Evolutionary conservation across 2,797 vertebrate genomes (phyloP).

Genomic region (Psittacula echo): DNA sequence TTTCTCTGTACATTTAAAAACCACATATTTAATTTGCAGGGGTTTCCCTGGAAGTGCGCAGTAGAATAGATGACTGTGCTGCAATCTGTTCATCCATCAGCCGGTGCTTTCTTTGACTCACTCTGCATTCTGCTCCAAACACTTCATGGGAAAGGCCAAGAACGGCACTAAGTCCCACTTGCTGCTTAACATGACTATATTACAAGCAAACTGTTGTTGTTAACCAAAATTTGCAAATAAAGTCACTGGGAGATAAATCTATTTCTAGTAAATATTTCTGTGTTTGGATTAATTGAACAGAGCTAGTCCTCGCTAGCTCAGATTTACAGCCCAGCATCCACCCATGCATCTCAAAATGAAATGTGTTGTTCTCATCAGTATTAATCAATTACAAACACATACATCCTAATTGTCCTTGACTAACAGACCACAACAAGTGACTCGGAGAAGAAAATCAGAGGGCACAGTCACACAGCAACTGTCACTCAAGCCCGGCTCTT

Average conservation of each 20-base stretch:
- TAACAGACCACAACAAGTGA: accelerated
- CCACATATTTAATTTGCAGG: conserved; percentile 16
- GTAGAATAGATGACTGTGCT: conserved; percentile 18
- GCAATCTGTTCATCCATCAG: conserved; percentile 51
- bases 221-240: conserved; percentile 62
- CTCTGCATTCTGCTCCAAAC: conserved; percentile 34
- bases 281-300: conserved; percentile 27
- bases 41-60: conserved; percentile 50
- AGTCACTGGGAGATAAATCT: conserved; percentile 21
- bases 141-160: conserved; percentile 39
- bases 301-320: not conserved
- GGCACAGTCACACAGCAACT: not conserved
- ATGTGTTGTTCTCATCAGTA: not conserved
- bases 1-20: conserved; percentile 57
- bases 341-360: not conserved
- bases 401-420: not conserved
- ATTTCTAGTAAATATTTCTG: conserved; percentile 34
- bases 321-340: not conserved
- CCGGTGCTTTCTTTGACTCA: conserved; percentile 52
- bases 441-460: not conserved
- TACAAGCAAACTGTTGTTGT: conserved; percentile 40
- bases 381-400: not conserved
- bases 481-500: not conserved
- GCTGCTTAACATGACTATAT: conserved; percentile 45
- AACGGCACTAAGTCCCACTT: conserved; percentile 46